Evolutionary conservation across 2,888 invertebrate genomes (phyloP).

Genomic region (Acrobasis suavella): DNA sequence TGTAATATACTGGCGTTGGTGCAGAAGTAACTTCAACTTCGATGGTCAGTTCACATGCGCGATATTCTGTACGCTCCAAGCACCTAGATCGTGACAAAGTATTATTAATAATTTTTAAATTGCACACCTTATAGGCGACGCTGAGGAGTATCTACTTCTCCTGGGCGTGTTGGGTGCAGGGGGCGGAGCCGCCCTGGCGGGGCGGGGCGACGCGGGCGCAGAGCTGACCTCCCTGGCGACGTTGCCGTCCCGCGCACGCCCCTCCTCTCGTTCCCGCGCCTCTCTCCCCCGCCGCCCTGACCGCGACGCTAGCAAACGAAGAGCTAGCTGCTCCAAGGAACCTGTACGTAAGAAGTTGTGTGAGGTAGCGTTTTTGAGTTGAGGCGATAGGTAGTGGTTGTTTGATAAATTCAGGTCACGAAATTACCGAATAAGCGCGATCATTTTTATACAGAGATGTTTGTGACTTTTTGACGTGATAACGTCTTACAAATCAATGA

Average conservation of each 20-base stretch:
- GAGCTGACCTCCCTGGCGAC: constrained; percentile 61
- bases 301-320: constrained; percentile 67
- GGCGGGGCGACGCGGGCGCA: constrained; percentile 82
- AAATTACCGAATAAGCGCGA: too few relatives aligned
- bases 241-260: constrained; percentile 27
- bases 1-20: too few relatives aligned
- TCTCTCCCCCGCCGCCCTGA: constrained; percentile 33
- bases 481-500: too few relatives aligned
- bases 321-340: constrained; percentile 71
- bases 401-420: neutral
- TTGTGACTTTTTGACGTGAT: too few relatives aligned
- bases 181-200: constrained; percentile 77
- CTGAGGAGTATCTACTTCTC: constrained; percentile 87
- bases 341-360: constrained; percentile 42
- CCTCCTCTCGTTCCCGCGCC: constrained; percentile 27
- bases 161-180: constrained; percentile 49
- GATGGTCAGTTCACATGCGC: too few relatives aligned
- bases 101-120: neutral
- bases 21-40: too few relatives aligned
- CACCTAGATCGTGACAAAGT: too few relatives aligned
- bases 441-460: too few relatives aligned
- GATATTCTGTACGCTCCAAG: too few relatives aligned
- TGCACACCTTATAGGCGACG: constrained; percentile 87
- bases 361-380: neutral
- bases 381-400: constrained; percentile 1